phyloP scores from a whole-genome alignment of 2,797 vertebrate genomes.

The Artibeus jamaicensis region DNA sequence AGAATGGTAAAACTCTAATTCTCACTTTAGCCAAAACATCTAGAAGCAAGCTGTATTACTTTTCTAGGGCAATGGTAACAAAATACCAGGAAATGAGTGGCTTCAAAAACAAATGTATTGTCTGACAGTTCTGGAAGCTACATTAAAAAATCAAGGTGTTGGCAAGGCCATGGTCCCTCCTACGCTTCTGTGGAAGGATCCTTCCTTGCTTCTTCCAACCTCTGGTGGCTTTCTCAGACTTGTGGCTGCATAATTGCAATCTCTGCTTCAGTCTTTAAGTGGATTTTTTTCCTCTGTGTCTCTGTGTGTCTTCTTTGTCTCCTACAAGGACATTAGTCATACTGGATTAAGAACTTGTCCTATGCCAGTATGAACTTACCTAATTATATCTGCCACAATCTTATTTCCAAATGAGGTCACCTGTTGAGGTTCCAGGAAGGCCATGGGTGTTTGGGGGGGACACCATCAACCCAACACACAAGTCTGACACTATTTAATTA shows the following conservation, averaged over 20 bases:
- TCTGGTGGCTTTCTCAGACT: not conserved
- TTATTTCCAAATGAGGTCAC: constrained; percentile 20
- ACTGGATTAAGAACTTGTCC: not conserved
- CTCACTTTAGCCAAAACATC: not conserved
- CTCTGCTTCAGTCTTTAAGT: not conserved
- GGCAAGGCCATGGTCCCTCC: not conserved
- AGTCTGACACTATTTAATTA: not conserved
- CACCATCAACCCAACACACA: not conserved
- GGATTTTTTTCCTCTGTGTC: not conserved
- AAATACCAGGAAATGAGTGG: not conserved
- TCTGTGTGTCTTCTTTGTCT: not conserved
- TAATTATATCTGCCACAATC: not conserved
- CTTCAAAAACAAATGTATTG: not conserved
- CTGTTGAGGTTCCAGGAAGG: not conserved
- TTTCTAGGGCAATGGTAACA: not conserved
- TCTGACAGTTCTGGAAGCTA: not conserved
- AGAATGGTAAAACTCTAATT: not conserved
- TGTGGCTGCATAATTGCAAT: too few relatives aligned
- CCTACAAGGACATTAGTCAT: not conserved
- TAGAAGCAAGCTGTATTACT: not conserved
- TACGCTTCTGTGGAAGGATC: not conserved
- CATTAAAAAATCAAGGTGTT: not conserved
- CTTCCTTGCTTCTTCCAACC: not conserved
- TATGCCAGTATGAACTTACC: not conserved
- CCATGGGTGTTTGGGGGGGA: not conserved